phyloP scores from a whole-genome alignment of 2,113 vertebrate genomes.

The Spea bombifrons region DNA sequence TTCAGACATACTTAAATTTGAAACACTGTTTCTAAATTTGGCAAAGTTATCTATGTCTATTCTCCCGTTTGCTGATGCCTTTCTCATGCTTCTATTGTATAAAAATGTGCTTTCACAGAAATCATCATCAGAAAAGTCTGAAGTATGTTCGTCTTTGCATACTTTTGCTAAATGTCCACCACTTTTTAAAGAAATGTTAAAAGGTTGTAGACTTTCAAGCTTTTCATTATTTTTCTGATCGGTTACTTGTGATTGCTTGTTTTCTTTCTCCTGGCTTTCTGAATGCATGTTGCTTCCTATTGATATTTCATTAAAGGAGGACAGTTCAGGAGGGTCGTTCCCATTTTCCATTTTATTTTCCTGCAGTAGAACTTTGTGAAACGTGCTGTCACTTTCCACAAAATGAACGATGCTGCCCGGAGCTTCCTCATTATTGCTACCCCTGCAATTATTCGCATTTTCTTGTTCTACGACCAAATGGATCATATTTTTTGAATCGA shows the following conservation, averaged over 20 bases:
- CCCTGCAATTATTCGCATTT: conserved; percentile 54
- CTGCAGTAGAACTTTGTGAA: conserved; percentile 56
- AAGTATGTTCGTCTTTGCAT: conserved; percentile 49
- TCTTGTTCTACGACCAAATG: conserved; percentile 41
- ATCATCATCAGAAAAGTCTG: conserved; percentile 66
- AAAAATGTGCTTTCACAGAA: conserved; percentile 59
- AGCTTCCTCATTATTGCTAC: conserved; percentile 61
- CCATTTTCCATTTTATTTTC: conserved; percentile 50
- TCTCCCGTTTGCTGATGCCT: conserved; percentile 50
- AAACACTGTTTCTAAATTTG: conserved; percentile 35
- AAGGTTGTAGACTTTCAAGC: conserved; percentile 50
- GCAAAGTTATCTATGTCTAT: conserved; percentile 36
- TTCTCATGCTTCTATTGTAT: conserved; percentile 60
- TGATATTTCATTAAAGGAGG: conserved; percentile 70
- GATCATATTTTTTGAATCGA: conserved; percentile 38
- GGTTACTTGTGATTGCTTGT: conserved; percentile 51
- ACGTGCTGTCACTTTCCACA: conserved; percentile 53
- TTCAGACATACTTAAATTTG: conserved; percentile 30
- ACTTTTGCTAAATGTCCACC: conserved; percentile 24
- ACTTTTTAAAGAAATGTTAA: conserved; percentile 26
- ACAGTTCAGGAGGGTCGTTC: conserved; percentile 58
- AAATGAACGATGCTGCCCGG: conserved; percentile 53
- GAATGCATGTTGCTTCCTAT: conserved; percentile 59
- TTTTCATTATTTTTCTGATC: conserved; percentile 54
- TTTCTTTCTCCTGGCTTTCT: conserved; percentile 43